These are phyloP conservation scores for Choreutis nemorana DNA, from an alignment of 2,888 invertebrate species.

Conservation along the genomic window DNA sequence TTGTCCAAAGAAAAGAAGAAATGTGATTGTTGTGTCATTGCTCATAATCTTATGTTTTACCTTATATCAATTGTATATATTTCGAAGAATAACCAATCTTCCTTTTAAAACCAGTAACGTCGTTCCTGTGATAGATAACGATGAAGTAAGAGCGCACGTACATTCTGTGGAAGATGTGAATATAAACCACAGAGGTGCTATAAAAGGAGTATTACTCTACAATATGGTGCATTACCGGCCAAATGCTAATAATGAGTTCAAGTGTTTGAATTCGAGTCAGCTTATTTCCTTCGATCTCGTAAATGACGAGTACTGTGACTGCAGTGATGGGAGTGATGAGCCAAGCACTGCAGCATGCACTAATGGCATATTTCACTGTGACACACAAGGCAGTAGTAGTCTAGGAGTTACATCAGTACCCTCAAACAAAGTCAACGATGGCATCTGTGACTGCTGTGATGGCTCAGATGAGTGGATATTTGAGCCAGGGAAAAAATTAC, in stretches of 20 bases:
- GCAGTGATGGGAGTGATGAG: constrained; percentile 79
- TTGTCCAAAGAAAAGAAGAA: constrained; percentile 49
- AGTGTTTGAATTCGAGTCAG: constrained; percentile 42
- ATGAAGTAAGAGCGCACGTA: constrained; percentile 24
- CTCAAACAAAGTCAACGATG: constrained; percentile 90
- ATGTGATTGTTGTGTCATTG: constrained; percentile 36
- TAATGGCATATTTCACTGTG: constrained; percentile 85
- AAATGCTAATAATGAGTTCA: constrained; percentile 37
- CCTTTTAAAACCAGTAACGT: constrained; percentile 21
- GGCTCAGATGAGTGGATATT: constrained; percentile 84
- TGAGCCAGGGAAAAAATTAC: constrained; percentile 19
- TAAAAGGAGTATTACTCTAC: constrained; percentile 41
- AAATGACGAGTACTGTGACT: constrained; percentile 90
- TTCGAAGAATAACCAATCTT: constrained; percentile 35
- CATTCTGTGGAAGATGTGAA: constrained; percentile 42
- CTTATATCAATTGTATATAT: constrained; percentile 53
- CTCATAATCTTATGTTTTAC: constrained; percentile 41
- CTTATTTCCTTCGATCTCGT: constrained; percentile 49
- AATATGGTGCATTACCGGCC: constrained; percentile 44
- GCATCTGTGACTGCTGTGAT: constrained; percentile 93
- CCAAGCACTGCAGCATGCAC: constrained; percentile 91
- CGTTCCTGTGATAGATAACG: constrained; percentile 28
- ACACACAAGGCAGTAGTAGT: constrained; percentile 50
- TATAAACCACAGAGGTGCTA: constrained; percentile 42
- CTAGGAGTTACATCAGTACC: constrained; percentile 55